Conservation (phyloP, 2,888 invertebrate genomes). For the Lampropteryx suffumata region DNA sequence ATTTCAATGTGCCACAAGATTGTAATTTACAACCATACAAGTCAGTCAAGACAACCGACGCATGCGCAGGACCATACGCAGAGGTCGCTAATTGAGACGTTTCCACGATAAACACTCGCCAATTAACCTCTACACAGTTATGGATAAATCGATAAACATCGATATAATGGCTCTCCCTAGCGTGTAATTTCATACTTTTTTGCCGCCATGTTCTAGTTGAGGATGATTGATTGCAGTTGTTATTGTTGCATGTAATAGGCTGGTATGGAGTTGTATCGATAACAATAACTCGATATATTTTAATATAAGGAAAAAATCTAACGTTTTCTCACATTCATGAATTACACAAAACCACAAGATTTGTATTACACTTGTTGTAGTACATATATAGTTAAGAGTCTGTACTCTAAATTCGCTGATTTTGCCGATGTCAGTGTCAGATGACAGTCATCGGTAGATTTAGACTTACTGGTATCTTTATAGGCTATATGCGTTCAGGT, state of each 20-base stretch:
- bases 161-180: constrained; percentile 40
- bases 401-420: too few species aligned
- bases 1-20: constrained; percentile 39
- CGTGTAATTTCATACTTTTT: constrained; percentile 57
- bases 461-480: too few species aligned
- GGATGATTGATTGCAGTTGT: constrained; percentile 43
- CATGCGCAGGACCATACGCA: constrained; percentile 29
- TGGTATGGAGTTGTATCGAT: constrained; percentile 28
- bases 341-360: too few species aligned
- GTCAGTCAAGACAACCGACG: constrained; percentile 26
- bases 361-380: too few species aligned
- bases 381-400: too few species aligned
- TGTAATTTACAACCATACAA: constrained; percentile 35
- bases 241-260: constrained; percentile 18
- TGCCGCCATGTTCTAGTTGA: constrained; percentile 48
- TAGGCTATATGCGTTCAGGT: too few species aligned
- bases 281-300: too few species aligned
- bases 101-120: constrained; percentile 54
- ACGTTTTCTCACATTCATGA: too few species aligned
- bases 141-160: constrained; percentile 34
- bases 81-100: constrained; percentile 58
- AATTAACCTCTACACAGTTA: constrained; percentile 47
- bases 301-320: too few species aligned
- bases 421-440: too few species aligned
- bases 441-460: too few species aligned